These are phyloP conservation scores for Saxidomus purpurata DNA, from an alignment of 1,140 invertebrate species.

Conservation along the genomic window DNA sequence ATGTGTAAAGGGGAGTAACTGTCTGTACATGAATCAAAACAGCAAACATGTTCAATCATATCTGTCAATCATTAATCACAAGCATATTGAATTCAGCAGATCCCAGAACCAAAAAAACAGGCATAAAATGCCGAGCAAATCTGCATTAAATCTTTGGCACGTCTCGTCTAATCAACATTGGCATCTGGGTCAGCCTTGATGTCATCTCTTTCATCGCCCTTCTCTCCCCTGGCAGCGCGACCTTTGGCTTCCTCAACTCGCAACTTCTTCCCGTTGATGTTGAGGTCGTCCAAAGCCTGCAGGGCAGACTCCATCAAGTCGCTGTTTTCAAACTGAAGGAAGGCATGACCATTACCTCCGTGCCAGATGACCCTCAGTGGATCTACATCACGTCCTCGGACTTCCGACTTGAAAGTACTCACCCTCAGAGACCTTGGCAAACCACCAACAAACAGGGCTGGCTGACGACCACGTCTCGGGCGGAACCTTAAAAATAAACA, in stretches of 20 bases:
- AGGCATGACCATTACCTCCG: slow-evolving; percentile 79
- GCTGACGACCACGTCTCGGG: slow-evolving; percentile 47
- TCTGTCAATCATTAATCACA: slow-evolving; percentile 35
- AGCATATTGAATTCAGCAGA: slow-evolving; percentile 42
- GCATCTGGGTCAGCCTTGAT: background rate
- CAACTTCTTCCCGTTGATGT: slow-evolving; percentile 78
- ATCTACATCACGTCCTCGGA: slow-evolving; percentile 78
- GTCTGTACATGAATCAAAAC: slow-evolving; percentile 12
- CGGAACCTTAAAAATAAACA: slow-evolving; percentile 2
- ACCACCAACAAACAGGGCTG: slow-evolving; percentile 80
- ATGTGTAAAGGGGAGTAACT: background rate
- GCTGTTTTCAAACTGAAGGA: slow-evolving; percentile 78
- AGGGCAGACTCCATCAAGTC: slow-evolving; percentile 78
- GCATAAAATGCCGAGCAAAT: slow-evolving; percentile 10
- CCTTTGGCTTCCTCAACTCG: slow-evolving; percentile 76
- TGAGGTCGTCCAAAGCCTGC: slow-evolving; percentile 72
- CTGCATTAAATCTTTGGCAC: slow-evolving; percentile 19
- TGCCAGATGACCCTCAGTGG: slow-evolving; percentile 82
- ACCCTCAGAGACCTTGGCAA: slow-evolving; percentile 79
- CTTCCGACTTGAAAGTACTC: slow-evolving; percentile 80
- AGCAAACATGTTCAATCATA: background rate
- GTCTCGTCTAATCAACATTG: background rate
- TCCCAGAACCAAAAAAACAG: slow-evolving; percentile 22
- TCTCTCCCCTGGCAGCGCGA: background rate
- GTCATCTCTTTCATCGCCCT: background rate